Conservation (phyloP, 2,797 vertebrate genomes). For the Orestias chungarensis region DNA sequence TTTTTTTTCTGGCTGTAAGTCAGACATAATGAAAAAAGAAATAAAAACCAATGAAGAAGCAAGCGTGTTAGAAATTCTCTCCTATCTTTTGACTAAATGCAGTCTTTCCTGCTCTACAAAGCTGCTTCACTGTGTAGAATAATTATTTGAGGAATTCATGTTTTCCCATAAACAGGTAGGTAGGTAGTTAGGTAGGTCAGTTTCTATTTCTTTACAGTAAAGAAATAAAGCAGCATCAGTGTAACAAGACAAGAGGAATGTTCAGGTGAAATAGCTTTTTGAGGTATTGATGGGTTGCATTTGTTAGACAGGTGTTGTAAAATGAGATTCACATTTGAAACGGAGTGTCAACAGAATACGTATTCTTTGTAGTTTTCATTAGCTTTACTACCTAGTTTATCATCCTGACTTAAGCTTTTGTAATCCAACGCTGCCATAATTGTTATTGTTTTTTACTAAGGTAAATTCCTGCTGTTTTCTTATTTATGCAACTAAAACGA, state of each 20-base stretch:
- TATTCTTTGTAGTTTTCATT: conserved; percentile 34
- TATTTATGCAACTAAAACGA: conserved; percentile 57
- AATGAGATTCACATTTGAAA: conserved; percentile 1
- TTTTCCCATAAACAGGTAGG: too few species aligned
- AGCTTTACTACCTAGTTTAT: conserved; percentile 48
- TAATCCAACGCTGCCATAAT: conserved; percentile 54
- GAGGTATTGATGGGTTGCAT: background rate
- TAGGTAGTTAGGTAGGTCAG: too few species aligned
- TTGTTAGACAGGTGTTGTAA: background rate
- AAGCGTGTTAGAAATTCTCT: background rate
- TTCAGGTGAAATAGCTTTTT: conserved; percentile 1
- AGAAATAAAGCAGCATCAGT: background rate
- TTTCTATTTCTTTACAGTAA: too few species aligned
- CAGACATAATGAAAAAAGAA: background rate
- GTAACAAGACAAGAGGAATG: background rate
- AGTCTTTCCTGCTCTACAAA: background rate
- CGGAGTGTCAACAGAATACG: conserved; percentile 17
- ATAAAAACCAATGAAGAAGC: background rate
- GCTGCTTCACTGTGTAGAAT: background rate
- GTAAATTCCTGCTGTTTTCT: conserved; percentile 47
- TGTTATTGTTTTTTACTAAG: conserved; percentile 43
- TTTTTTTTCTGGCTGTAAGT: background rate
- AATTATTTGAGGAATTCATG: background rate
- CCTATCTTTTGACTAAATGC: background rate
- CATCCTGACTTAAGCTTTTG: conserved; percentile 38